Base-by-base conservation (phyloP, 2,888 invertebrate genomes). In the Mythimna pallens region DNA sequence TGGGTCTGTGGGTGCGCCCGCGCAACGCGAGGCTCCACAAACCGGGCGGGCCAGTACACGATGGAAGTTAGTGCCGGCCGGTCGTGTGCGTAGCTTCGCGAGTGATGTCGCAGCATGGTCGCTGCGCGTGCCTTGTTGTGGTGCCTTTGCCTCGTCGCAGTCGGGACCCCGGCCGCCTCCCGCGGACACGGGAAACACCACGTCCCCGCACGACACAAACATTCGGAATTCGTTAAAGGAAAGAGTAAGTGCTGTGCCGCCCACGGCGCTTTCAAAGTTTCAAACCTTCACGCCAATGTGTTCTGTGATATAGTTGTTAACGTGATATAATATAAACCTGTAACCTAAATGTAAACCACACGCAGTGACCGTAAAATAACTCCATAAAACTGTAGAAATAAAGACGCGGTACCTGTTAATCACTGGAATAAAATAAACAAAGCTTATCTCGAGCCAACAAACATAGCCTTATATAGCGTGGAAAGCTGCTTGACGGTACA, bases 211-310 rank as follows among this genome's bases (percentile, higher is more conserved):
- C 90, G 93, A 70, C 93, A 94, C 87, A 94, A 94, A 87, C 94
- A 96, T 88, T 97, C 97, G 86, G 98, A 98, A 92, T 98, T 98
- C 92, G 98, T 98, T 92, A 98, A 98, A 94, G 98, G 98, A 93
- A 98, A 98, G 95, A 98, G 98, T 98, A 97, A 98, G 98, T 97
- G 85, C 73, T 72, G 86, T 81, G 82, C 87, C 87, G 89, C 90
- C 89, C 89, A 89, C 90, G 87, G 83, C 81, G 85, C 86, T 89
- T 84, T 86, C 84, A 73, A 86, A 76, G 73, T 73, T 80, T 68
- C 67, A 69, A 82, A 63, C 73, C 80, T 78, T 64, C 70, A 73
- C 80, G 62, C 78, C 74, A 71, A 84, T 82, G 81, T 87, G 76
- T 82, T 73, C 70, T 76, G 80, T 87, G 85, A 80, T 81, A 79